Evolutionary conservation across 2,113 vertebrate genomes (phyloP), one percentile per base, ranked within the genome.

Genomic region (Cyanocitta stelleri): DNA sequence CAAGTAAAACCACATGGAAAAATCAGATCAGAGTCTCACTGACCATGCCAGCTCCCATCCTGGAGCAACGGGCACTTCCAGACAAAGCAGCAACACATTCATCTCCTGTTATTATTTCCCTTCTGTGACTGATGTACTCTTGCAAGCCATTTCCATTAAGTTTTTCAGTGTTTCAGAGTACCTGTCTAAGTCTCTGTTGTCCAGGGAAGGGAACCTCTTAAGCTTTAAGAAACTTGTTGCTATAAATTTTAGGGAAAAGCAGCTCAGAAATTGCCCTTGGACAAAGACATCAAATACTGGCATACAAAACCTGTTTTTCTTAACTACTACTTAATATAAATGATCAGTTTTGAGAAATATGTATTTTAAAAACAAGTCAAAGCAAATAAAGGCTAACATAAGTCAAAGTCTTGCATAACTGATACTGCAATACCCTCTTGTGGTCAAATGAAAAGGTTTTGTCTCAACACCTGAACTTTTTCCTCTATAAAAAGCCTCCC

Each of bases 401-500:
- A 71, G 27, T 33, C 90, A 39, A 74, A 80, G 10, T 27, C 73
- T 89, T 80, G 37, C 32, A 83, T 95, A 96, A 78, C 56, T 96
- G 92, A 80, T 87, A 62, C 91, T 58, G 73, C 88, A 95, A 52
- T 78, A 92, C 96, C 97, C 95, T 93, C 96, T 97, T 91, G 96
- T 97, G 97, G 95, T 63, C 84, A 93, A 78, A 95, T n/a, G 68
- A 87, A 74, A 80, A 74, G 16, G 4, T 41, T 72, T 73, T 72
- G 7, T 41, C 32, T 43, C 48, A 90, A 92, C 32, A 94, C 16
- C 35, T 71, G 19, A 61, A 76, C 8, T 18, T 86, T 73, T 58
- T 86, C 22, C 18, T 74, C 16, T 39, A 43, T 27, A 49, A 85
- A 85, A 84, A 73, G 9, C 21, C 35, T 48, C 39, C 81, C 35